phyloP scores from a whole-genome alignment of 2,113 vertebrate genomes.

The Oreotrochilus melanogaster region DNA sequence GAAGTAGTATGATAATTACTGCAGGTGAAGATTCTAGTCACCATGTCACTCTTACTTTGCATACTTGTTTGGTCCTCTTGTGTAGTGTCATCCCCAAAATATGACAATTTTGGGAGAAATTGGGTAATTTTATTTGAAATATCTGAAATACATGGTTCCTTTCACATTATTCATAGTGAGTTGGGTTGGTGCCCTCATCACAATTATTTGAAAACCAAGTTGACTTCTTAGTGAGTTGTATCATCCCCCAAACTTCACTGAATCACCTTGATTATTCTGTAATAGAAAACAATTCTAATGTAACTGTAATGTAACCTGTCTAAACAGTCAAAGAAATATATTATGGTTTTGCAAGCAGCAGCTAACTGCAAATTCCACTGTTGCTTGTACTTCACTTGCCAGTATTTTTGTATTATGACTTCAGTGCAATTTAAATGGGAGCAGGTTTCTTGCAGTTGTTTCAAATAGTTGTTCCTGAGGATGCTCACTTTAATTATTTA shows the following conservation, averaged over 20 bases:
- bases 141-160: background rate
- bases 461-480: conserved; percentile 6
- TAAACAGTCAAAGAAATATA: background rate
- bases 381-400: background rate
- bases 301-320: background rate
- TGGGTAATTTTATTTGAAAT: background rate
- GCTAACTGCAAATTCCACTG: background rate
- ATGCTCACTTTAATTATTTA: background rate
- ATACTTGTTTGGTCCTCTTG: background rate
- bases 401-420: background rate
- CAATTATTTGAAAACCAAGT: background rate
- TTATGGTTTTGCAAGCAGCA: background rate
- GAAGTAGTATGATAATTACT: background rate
- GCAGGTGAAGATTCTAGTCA: background rate
- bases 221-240: background rate
- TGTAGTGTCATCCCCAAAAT: background rate
- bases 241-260: background rate
- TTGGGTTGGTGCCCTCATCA: background rate
- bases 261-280: background rate
- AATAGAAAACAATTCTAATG: background rate
- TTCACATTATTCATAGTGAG: background rate
- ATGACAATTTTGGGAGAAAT: background rate
- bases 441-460: background rate
- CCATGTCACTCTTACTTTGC: background rate
- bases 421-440: background rate